Evolutionary conservation across 2,888 invertebrate genomes (phyloP).

Genomic region (Polydrusus cervinus): DNA sequence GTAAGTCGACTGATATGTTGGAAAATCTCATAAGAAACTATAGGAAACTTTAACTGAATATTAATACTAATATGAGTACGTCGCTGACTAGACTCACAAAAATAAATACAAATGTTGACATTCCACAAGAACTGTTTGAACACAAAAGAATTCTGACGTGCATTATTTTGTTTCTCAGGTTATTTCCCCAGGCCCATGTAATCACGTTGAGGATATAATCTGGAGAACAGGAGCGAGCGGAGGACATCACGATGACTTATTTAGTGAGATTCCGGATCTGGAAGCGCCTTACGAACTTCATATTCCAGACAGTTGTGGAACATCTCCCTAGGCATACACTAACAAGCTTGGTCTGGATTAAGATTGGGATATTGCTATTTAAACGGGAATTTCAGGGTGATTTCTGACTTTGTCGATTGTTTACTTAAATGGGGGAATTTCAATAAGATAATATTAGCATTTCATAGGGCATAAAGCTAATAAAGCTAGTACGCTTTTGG

Average conservation of each 20-base stretch:
- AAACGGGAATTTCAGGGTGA: slow-evolving; percentile 18
- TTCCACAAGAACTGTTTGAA: slow-evolving; percentile 37
- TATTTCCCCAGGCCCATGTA: slow-evolving; percentile 58
- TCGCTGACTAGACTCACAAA: slow-evolving; percentile 15
- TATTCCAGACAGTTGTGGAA: slow-evolving; percentile 37
- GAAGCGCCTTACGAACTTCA: slow-evolving; percentile 42
- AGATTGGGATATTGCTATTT: slow-evolving; percentile 14
- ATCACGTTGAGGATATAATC: slow-evolving; percentile 58
- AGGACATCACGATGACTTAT: slow-evolving; percentile 56
- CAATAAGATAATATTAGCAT: slow-evolving; percentile 8
- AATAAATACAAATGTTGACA: slow-evolving; percentile 49
- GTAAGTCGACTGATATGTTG: too few species aligned
- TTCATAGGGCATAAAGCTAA: slow-evolving; percentile 1
- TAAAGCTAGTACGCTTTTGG: background rate
- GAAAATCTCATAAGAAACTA: too few species aligned
- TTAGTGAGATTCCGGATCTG: slow-evolving; percentile 49
- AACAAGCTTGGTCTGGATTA: slow-evolving; percentile 36
- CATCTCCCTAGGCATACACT: slow-evolving; percentile 41
- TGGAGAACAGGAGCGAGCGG: slow-evolving; percentile 41
- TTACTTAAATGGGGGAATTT: background rate
- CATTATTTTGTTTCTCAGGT: slow-evolving; percentile 52
- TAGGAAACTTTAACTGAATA: too few species aligned
- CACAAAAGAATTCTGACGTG: slow-evolving; percentile 49
- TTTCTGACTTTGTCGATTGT: slow-evolving; percentile 17
- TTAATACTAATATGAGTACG: background rate